phyloP scores from a whole-genome alignment of 1,140 invertebrate species.

The Lucilia cuprina region DNA sequence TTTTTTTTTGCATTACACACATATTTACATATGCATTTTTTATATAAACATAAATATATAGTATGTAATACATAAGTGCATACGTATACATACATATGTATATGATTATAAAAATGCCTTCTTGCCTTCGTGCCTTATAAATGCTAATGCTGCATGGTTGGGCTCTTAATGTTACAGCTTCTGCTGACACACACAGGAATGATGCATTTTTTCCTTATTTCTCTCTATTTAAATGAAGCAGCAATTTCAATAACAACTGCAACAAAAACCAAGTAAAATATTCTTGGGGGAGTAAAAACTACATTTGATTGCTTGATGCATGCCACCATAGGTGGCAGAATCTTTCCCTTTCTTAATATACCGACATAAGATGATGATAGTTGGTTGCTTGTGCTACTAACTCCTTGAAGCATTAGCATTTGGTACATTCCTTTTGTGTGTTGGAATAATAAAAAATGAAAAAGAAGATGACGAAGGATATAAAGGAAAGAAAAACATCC shows the following conservation, averaged over 20 bases:
- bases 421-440: constrained; percentile 15
- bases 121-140: neutral
- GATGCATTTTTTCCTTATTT: neutral
- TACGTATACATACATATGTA: neutral
- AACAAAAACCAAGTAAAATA: neutral
- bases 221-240: neutral
- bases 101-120: constrained; percentile 5
- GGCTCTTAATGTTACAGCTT: neutral
- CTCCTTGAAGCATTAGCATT: constrained; percentile 10
- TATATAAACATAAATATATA: no score
- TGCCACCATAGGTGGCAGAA: neutral
- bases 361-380: neutral
- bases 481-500: neutral
- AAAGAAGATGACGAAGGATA: neutral
- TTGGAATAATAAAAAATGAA: neutral
- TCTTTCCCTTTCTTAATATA: neutral
- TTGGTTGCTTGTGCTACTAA: neutral
- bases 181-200: neutral
- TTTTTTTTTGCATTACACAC: no score
- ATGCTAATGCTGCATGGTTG: neutral
- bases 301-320: neutral
- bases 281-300: neutral
- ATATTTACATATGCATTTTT: no score
- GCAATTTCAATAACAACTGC: neutral
- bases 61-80: neutral